Percentiles rank a stretch among this genome's conserved stretches.
Evolutionary conservation across 2,113 vertebrate genomes (phyloP).

Genomic region (Patagioenas fasciata): DNA sequence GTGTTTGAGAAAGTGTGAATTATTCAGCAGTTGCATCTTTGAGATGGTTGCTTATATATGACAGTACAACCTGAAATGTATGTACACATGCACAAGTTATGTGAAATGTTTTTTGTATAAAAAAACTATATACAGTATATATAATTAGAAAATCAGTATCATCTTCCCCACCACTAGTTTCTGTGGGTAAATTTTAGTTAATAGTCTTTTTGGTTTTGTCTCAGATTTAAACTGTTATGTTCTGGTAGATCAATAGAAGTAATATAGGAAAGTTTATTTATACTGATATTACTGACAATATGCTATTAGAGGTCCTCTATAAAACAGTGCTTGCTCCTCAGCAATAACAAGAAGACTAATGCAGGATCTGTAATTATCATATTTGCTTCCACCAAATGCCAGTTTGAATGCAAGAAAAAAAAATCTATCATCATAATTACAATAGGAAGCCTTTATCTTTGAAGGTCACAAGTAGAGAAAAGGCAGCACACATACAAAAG

Average conservation of each 20-base stretch:
- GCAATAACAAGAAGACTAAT: neutral
- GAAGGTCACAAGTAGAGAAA: constrained; percentile 3
- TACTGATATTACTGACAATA: neutral
- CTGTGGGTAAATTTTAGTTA: neutral
- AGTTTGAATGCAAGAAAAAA: neutral
- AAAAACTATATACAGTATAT: neutral
- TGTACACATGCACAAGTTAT: neutral
- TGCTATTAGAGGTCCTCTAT: neutral
- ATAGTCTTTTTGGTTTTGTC: neutral
- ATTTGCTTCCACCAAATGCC: neutral
- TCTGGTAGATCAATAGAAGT: constrained; percentile 4
- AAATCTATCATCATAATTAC: neutral
- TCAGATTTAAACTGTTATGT: neutral
- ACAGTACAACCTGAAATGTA: neutral
- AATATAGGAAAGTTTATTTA: neutral
- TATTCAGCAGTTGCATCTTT: neutral
- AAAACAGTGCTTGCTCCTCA: neutral
- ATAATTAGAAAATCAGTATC: neutral
- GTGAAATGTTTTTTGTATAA: neutral
- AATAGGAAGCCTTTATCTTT: constrained; percentile 16
- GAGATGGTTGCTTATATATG: neutral
- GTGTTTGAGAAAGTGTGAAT: neutral
- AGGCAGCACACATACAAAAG: neutral
- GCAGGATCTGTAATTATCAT: neutral
- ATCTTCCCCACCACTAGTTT: neutral